A percentile compares a stretch with the other conserved stretches of the same genome.
phyloP scores from a whole-genome alignment of 2,888 invertebrate genomes.

The Standfussiana lucernea region DNA sequence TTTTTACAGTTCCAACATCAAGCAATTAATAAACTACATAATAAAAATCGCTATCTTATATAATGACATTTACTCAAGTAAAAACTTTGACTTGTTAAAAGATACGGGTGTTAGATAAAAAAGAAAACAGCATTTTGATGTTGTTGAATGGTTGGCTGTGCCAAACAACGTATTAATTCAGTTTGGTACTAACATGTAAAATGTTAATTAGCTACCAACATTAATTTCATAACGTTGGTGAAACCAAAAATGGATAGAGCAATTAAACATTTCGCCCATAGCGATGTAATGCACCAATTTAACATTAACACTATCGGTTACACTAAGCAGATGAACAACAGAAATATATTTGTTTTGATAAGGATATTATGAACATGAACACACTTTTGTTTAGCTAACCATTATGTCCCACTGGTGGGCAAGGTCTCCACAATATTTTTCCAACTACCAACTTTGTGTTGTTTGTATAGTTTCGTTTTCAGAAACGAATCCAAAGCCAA shows the following conservation, averaged over 20 bases:
- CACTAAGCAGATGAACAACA: constrained; percentile 35
- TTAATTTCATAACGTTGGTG: constrained; percentile 21
- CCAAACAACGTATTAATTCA: not conserved
- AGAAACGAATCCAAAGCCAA: no score
- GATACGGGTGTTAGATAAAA: no score
- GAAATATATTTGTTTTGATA: constrained; percentile 24
- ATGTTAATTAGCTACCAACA: constrained; percentile 10
- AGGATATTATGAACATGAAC: not conserved
- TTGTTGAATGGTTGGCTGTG: not conserved
- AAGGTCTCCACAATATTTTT: no score
- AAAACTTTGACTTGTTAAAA: no score
- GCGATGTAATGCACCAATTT: constrained; percentile 55
- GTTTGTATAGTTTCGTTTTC: no score
- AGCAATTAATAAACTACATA: no score
- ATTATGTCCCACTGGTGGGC: not conserved
- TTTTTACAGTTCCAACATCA: no score
- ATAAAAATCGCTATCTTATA: no score
- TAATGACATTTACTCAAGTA: no score
- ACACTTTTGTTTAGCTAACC: not conserved
- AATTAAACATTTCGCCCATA: constrained; percentile 60
- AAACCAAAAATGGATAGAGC: constrained; percentile 61
- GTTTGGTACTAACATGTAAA: not conserved
- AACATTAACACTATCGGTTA: constrained; percentile 47
- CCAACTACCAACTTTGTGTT: no score
- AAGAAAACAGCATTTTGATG: not conserved